Conservation (phyloP, 2,888 invertebrate genomes). For the Drosophila neotestacea region DNA sequence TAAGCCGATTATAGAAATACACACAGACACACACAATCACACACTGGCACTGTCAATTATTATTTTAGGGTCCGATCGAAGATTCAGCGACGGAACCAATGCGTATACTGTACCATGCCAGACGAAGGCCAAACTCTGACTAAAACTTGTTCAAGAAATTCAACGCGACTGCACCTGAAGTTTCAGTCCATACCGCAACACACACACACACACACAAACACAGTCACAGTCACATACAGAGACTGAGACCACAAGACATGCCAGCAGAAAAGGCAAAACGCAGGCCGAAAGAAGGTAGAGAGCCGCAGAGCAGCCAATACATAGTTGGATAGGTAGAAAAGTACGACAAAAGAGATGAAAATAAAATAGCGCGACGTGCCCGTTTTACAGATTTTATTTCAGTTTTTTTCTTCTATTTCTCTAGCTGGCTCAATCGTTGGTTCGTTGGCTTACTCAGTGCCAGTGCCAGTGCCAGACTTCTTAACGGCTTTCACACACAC, state of each 20-base stretch:
- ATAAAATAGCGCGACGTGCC: conserved; percentile 77
- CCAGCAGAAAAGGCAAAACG: conserved; percentile 66
- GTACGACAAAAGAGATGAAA: conserved; percentile 68
- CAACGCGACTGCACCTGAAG: conserved; percentile 77
- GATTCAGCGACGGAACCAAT: conserved; percentile 49
- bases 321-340: conserved; percentile 69
- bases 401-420: conserved; percentile 36
- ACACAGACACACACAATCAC: conserved; percentile 17
- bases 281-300: conserved; percentile 61
- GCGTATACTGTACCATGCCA: conserved; percentile 84
- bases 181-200: conserved; percentile 54
- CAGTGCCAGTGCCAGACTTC: conserved; percentile 60
- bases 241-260: conserved; percentile 67
- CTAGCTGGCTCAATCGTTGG: conserved; percentile 40
- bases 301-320: conserved; percentile 60
- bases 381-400: conserved; percentile 73
- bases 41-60: conserved; percentile 40
- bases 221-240: not conserved
- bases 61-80: conserved; percentile 44
- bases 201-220: conserved; percentile 21
- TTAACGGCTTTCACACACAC: conserved; percentile 72
- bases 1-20: conserved; percentile 33
- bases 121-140: conserved; percentile 85
- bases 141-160: conserved; percentile 84
- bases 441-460: conserved; percentile 51